Evolutionary conservation across 2,888 invertebrate genomes (phyloP), one percentile per base, ranked within the genome.

Genomic region (Trichogramma evanescens): DNA sequence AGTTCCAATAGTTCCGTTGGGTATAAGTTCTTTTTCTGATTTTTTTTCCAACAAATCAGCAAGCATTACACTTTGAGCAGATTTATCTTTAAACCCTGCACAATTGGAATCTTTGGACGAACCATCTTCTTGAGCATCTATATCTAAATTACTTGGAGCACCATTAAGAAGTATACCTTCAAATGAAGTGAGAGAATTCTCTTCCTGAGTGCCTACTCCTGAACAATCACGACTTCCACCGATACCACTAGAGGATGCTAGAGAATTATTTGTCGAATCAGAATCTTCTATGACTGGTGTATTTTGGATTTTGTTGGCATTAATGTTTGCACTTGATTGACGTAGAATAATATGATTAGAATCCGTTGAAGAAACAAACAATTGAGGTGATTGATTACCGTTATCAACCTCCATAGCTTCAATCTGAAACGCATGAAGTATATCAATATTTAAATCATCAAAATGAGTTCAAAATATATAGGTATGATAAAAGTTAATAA

Each of bases 41-140:
- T 90, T 91, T 71, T 90, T 87, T 73, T 93, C 93, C 4, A 93
- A 79, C 55, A 93, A 78, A 74, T 93, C 92, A 0, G 91, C 91
- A 51, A 93, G 80, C 88, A 92, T 89, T 72, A 77, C 73, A 42
- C 72, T 73, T 48, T 77, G 76, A 54, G 84, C 68, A 0, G 81
- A 82, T 77, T 90, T 89, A 70, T 88, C 88, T 72, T 77, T 77
- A 1, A 72, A 72, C 10, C 70, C 62, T 4, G 74, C 62, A 49
- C 74, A 73, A 44, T 73, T 72, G 0, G 79, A 78, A 60, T 79
- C 82, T 72, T 84, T 83, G 56, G 82, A 82, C 3, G 79, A 80
- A 6, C 74, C 73, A 53, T 85, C 83, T 44, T 85, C 85, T 63
- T 84, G 80, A 48, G 80, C 80, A 61, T 84, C 83, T 39, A 82